These are phyloP conservation scores for Hipparchia semele DNA, from an alignment of 2,888 invertebrate species.

Conservation along the genomic window DNA sequence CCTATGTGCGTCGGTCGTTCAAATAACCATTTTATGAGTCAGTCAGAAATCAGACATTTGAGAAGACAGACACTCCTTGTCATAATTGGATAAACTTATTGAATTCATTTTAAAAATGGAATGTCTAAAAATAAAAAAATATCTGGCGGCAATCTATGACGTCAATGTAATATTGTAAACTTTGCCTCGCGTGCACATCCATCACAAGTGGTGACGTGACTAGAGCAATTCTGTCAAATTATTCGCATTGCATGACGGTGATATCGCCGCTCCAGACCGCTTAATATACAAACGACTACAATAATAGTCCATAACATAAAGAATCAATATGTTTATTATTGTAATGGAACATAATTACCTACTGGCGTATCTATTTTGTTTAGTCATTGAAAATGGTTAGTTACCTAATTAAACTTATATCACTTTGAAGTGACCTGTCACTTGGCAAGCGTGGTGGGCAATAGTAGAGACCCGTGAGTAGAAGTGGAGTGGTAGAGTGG, in stretches of 20 bases:
- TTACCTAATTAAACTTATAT: too few species aligned
- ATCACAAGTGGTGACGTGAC: slow-evolving; percentile 47
- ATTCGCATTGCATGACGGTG: slow-evolving; percentile 45
- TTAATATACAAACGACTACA: slow-evolving; percentile 35
- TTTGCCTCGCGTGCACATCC: slow-evolving; percentile 47
- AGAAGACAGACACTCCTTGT: too few species aligned
- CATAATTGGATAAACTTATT: too few species aligned
- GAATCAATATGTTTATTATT: background rate
- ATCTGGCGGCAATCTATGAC: slow-evolving; percentile 31
- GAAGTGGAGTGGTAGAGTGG: too few species aligned
- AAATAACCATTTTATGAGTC: too few species aligned
- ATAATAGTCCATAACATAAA: slow-evolving; percentile 15
- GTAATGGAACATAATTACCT: background rate
- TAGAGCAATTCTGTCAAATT: slow-evolving; percentile 46
- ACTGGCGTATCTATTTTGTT: background rate
- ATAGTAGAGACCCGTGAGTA: too few species aligned
- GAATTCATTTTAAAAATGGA: background rate
- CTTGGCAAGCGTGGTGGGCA: too few species aligned
- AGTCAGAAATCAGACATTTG: too few species aligned
- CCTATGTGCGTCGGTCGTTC: too few species aligned
- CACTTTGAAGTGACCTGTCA: too few species aligned
- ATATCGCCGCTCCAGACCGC: slow-evolving; percentile 44
- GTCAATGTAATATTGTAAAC: slow-evolving; percentile 41
- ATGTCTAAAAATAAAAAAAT: background rate
- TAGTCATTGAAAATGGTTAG: background rate